These are phyloP conservation scores for Capricornis sumatraensis DNA, from an alignment of 2,113 vertebrate genomes.

Conservation along the genomic window DNA sequence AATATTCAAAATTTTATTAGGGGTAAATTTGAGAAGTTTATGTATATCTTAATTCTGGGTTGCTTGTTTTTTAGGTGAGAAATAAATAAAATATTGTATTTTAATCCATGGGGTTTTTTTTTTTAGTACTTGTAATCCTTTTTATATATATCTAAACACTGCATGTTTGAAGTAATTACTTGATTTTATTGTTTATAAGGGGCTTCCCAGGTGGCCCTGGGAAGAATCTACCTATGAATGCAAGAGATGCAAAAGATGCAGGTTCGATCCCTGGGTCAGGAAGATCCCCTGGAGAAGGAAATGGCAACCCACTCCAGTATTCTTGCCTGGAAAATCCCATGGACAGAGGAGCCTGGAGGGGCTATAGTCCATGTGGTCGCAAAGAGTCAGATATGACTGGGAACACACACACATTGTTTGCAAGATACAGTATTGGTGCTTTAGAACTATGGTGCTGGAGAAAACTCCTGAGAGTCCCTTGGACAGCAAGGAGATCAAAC, in stretches of 20 bases:
- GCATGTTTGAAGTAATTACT: slow-evolving; percentile 2
- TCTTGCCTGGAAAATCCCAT: background rate
- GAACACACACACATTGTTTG: background rate
- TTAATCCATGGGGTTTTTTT: slow-evolving; percentile 76
- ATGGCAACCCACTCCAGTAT: background rate
- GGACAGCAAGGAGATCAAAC: background rate
- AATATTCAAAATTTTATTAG: slow-evolving; percentile 84
- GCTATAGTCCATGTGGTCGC: background rate
- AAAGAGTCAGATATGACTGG: background rate
- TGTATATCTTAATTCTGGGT: slow-evolving; percentile 84
- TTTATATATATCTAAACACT: slow-evolving; percentile 31
- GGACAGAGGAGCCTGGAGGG: background rate
- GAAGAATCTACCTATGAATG: background rate
- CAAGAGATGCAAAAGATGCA: background rate
- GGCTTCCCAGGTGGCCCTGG: background rate
- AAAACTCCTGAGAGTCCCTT: background rate
- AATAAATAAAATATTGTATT: slow-evolving; percentile 84
- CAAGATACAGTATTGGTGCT: background rate
- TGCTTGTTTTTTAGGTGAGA: slow-evolving; percentile 87
- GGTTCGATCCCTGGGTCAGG: background rate
- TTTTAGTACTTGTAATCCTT: slow-evolving; percentile 47
- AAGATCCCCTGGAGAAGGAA: background rate
- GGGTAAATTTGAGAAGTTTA: slow-evolving; percentile 78
- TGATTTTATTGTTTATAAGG: slow-evolving; percentile 9
- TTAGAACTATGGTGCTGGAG: background rate